These are phyloP conservation scores for Drosophila athabasca DNA, from an alignment of 1,140 invertebrate species.

Conservation along the genomic window DNA sequence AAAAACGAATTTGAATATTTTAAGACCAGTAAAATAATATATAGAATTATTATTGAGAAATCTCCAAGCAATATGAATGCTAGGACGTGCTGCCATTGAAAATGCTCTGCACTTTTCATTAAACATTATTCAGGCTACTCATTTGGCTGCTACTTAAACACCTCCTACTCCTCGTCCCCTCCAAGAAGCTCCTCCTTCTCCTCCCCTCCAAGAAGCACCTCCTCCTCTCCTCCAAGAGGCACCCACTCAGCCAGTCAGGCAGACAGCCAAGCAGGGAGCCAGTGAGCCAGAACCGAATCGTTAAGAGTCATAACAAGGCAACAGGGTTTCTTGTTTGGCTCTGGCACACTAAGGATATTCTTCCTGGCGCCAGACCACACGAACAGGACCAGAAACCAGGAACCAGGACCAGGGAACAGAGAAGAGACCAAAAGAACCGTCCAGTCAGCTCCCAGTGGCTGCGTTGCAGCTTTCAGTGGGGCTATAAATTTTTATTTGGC, in stretches of 20 bases:
- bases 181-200: too few species aligned
- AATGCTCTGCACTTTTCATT: constrained; percentile 66
- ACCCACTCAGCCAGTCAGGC: constrained; percentile 28
- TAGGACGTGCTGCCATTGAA: background rate
- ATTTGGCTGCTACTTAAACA: constrained; percentile 60
- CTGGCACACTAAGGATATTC: constrained; percentile 28
- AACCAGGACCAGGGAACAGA: constrained; percentile 19
- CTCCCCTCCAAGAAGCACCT: too few species aligned
- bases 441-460: constrained; percentile 40
- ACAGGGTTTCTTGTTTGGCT: constrained; percentile 40
- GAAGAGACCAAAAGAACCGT: background rate
- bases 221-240: background rate
- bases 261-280: too few species aligned
- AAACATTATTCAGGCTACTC: constrained; percentile 57
- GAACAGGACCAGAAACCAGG: constrained; percentile 14
- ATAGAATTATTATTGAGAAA: too few species aligned
- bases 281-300: constrained; percentile 44
- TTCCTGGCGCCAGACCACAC: constrained; percentile 21
- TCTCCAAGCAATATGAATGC: too few species aligned
- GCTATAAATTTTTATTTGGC: constrained; percentile 80
- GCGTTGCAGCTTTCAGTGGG: constrained; percentile 71
- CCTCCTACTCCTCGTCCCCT: constrained; percentile 12
- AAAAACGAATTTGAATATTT: too few species aligned
- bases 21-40: too few species aligned
- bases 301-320: constrained; percentile 67